Base-by-base conservation (phyloP, 2,888 invertebrate genomes). In the Drosophila paramelanica region DNA sequence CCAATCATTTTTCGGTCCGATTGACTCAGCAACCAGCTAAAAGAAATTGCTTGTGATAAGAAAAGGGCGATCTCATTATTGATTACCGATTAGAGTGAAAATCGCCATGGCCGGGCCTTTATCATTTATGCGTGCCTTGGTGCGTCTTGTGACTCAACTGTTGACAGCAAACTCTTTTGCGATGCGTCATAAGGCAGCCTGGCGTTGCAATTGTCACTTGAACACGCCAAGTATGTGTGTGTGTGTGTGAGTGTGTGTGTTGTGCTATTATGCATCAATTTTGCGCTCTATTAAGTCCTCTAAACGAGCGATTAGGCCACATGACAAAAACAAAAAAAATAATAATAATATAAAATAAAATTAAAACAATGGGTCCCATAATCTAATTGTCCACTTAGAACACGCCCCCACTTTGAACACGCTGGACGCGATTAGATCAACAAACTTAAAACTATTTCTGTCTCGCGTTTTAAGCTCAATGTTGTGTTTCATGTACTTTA, bases 271-370 rank as follows among this genome's bases (percentile, higher is more conserved):
- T 73, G 52, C 73, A 82, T 76, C 81, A 87, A 88, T 83, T 88
- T 86, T 76, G 59, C 84, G 73, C 69, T 69, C 76, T 80, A 88
- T 88, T 86, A 88, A 69, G 70, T 71, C 70, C 79, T 79, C 81
- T 72, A 71, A 76, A 56, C 64, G 66, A 78, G 50, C 67, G 75
- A 84, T 75, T 75, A 75, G 13, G 43, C 11, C 47, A 53, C 52
- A 57, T 23, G n/a, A 45, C 36, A 53, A 23, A 56, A 36, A 49
- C 14, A 47, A 10, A 36, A 43, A 13, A 31, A n/a, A 23, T 20
- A n/a, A n/a, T n/a, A n/a, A 36, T 6, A 38, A 23, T 46, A 51
- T 14, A 39, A 31, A 50, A 43, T 17, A 20, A 51, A 47, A 45
- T 33, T 1, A 10, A 41, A 52, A 72, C 50, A 82, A 81, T 58